These are phyloP conservation scores for Thereva unica DNA, from an alignment of 2,888 invertebrate species.

Conservation along the genomic window DNA sequence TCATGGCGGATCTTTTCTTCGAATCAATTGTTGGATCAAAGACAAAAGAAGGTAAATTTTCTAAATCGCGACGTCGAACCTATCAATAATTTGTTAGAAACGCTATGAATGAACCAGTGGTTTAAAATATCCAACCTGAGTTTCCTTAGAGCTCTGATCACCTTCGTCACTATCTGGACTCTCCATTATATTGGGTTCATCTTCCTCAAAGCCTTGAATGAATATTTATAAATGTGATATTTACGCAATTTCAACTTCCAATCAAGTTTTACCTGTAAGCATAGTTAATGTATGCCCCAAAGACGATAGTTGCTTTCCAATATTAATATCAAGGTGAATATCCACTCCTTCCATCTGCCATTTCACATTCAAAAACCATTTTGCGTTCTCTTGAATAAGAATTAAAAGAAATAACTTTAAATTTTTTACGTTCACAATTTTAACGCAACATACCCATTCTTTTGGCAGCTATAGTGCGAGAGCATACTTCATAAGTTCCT, in stretches of 20 bases:
- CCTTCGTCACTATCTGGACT: conserved; percentile 77
- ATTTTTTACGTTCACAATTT: background rate
- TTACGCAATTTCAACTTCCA: background rate
- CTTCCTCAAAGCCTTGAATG: conserved; percentile 71
- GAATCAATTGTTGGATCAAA: conserved; percentile 80
- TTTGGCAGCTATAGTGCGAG: conserved; percentile 83
- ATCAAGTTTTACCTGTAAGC: conserved; percentile 70
- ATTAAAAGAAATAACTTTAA: conserved; percentile 13
- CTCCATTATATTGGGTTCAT: conserved; percentile 70
- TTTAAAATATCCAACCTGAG: conserved; percentile 11
- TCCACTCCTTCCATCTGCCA: conserved; percentile 99
- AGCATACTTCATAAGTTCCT: conserved; percentile 92
- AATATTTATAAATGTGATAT: background rate
- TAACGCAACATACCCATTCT: conserved; percentile 65
- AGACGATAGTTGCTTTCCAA: conserved; percentile 93
- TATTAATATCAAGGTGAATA: conserved; percentile 92
- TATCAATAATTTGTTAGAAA: conserved; percentile 50
- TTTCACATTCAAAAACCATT: conserved; percentile 96
- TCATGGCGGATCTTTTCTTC: conserved; percentile 84
- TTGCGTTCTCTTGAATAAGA: conserved; percentile 76
- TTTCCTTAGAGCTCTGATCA: conserved; percentile 61
- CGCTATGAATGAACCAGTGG: background rate
- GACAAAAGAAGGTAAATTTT: conserved; percentile 80
- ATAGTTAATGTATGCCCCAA: conserved; percentile 94
- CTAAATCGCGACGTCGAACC: conserved; percentile 68